These are phyloP conservation scores for Florisuga fusca DNA, from an alignment of 2,797 vertebrate species.

Conservation along the genomic window DNA sequence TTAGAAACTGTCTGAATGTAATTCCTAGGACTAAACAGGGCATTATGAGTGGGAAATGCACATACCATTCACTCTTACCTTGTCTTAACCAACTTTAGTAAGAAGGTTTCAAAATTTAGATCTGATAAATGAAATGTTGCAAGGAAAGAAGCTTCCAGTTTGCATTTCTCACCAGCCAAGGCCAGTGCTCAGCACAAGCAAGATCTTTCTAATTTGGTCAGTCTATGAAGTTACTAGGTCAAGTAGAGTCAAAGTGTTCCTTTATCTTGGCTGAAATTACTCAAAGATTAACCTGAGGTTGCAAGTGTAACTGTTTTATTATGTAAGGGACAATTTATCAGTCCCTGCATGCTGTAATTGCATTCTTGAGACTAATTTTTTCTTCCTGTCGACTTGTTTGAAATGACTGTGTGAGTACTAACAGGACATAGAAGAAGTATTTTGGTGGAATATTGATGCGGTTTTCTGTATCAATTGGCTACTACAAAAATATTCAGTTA, in stretches of 20 bases:
- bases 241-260: background rate
- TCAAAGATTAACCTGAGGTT: background rate
- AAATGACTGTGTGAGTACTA: background rate
- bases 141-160: background rate
- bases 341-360: background rate
- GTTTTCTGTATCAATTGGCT: background rate
- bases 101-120: background rate
- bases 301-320: background rate
- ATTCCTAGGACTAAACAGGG: background rate
- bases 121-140: background rate
- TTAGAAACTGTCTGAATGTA: background rate
- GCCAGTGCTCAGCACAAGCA: background rate
- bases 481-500: background rate
- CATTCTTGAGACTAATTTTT: background rate
- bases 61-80: background rate
- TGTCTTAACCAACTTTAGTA: background rate
- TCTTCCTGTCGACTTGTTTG: background rate
- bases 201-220: background rate
- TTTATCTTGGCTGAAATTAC: background rate
- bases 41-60: background rate
- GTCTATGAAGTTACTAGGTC: background rate
- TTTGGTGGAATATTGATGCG: background rate
- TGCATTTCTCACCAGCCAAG: background rate
- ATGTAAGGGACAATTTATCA: background rate
- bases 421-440: background rate